Evolutionary conservation across 1,140 invertebrate species (phyloP).

Genomic region (Drosophila prosaltans): DNA sequence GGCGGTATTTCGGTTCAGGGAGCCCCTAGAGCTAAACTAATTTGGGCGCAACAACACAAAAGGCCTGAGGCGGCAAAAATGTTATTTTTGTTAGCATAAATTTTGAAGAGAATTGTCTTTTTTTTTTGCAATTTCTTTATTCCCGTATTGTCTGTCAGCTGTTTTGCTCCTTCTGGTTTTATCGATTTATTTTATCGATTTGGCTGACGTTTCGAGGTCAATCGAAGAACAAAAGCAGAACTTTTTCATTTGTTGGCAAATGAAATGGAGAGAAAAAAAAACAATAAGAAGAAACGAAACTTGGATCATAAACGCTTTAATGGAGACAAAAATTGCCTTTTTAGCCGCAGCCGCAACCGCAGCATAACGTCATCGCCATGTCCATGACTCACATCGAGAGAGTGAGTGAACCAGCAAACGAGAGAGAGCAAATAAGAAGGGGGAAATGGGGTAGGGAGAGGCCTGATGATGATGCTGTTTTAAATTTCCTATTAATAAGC

Average conservation of each 20-base stretch:
- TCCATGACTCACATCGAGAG: constrained; percentile 46
- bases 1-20: neutral
- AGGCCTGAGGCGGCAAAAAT: neutral
- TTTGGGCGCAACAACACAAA: constrained; percentile 16
- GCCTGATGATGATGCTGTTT: constrained; percentile 6
- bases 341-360: constrained; percentile 39
- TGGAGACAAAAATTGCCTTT: constrained; percentile 54
- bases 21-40: constrained; percentile 12
- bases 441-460: neutral
- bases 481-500: constrained; percentile 31
- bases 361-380: constrained; percentile 59
- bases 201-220: constrained; percentile 58
- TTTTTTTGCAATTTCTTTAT: neutral
- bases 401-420: neutral
- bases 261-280: neutral
- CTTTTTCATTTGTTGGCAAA: constrained; percentile 2
- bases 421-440: neutral
- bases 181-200: constrained; percentile 55
- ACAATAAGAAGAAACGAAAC: constrained; percentile 47
- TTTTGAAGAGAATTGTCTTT: neutral
- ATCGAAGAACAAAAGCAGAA: constrained; percentile 33
- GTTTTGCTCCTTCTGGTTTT: constrained; percentile 12
- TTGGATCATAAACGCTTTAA: constrained; percentile 58
- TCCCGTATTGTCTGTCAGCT: constrained; percentile 3
- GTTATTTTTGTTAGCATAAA: constrained; percentile 3